phyloP scores from a whole-genome alignment of 2,797 vertebrate species.

The Malurus leucopterus region DNA sequence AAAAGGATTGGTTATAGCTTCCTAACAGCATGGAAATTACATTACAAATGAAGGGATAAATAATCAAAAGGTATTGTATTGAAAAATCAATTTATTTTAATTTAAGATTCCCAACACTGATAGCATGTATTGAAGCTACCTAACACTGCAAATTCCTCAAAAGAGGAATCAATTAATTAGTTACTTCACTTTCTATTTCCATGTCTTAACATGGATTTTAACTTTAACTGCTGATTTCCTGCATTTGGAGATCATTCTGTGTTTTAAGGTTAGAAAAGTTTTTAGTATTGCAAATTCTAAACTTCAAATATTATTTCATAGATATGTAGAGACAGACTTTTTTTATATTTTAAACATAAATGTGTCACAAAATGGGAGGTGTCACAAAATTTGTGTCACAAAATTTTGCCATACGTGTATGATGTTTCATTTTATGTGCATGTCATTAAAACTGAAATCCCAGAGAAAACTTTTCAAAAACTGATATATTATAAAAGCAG shows the following conservation, averaged over 20 bases:
- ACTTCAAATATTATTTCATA: constrained; percentile 60
- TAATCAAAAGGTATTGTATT: background rate
- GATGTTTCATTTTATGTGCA: constrained; percentile 75
- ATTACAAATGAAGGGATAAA: background rate
- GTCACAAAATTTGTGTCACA: too few relatives aligned
- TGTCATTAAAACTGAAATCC: constrained; percentile 64
- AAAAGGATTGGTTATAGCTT: background rate
- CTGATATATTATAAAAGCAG: constrained; percentile 72
- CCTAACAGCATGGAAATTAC: background rate
- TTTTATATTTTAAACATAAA: constrained; percentile 75
- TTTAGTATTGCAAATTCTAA: constrained; percentile 54
- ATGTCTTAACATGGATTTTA: background rate
- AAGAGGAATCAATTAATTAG: background rate
- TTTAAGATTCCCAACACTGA: background rate
- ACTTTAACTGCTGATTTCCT: background rate
- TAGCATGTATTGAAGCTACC: background rate
- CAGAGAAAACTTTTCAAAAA: constrained; percentile 46
- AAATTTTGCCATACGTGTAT: constrained; percentile 58
- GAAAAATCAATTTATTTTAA: background rate
- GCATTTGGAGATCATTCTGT: background rate
- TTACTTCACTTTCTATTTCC: background rate
- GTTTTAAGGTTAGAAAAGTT: background rate
- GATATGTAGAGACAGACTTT: constrained; percentile 51
- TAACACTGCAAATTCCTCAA: background rate
- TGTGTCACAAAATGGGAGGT: background rate